Base-by-base conservation (phyloP, 2,113 vertebrate species). In the Cyanoderma ruficeps region DNA sequence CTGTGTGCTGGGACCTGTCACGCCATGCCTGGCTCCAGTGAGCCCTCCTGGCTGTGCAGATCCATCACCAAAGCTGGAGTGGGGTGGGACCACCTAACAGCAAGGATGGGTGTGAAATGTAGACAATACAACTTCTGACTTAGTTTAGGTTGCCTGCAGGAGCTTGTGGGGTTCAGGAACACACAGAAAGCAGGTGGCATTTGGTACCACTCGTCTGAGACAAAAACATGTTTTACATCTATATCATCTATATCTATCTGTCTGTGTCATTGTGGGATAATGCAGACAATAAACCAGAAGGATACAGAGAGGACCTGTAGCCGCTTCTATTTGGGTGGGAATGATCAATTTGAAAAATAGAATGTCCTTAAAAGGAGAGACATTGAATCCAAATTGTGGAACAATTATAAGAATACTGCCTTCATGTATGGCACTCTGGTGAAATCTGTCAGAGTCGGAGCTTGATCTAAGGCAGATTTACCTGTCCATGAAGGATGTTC, bases 201-300 rank as follows among this genome's bases (percentile, higher is more conserved):
- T 90, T 65, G 47, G 37, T 64, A n/a, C 9, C 9, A 28, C 31
- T 90, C 4, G 4, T 9, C 20, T 28, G 27, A 70, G 47, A 77
- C 23, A 91, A 63, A 76, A 83, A 9, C 17, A 8, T 71, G 81
- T 31, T 41, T 41, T 42, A 15, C 37, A 60, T 23, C 53, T 46
- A 20, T 44, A 55, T 55, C 7, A 57, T 59, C 56, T 59, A 83
- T 63, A 56, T 67, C 15, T 57, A 3, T 76, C 88, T 83, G 72
- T 63, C 89, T 91, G 4, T 77, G 39, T 81, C 71, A 87, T 72
- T 82, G 52, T 82, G 69, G 41, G 85, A 87, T 44, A 22, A 50
- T n/a, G 70, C 56, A 90, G 53, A 91, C 69, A 96, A 89, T 91
- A 89, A 96, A 93, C 22, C n/a, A 83, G 74, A 84, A 46, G 30